phyloP scores from a whole-genome alignment of 2,797 vertebrate genomes.

The Babyrousa celebensis region DNA sequence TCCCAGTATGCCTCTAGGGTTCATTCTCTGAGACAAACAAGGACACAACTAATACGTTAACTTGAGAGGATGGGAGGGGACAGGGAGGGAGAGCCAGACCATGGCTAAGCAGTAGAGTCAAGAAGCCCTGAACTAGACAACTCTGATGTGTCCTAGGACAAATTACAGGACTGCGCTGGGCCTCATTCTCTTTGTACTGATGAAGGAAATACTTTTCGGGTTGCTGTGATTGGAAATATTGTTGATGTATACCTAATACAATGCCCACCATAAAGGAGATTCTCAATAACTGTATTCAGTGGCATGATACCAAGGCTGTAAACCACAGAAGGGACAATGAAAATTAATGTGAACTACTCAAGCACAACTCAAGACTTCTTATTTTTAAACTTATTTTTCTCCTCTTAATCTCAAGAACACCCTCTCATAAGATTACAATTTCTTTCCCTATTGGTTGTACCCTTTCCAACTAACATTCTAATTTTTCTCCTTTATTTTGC shows the following conservation, averaged over 20 bases:
- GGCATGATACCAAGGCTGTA: not conserved
- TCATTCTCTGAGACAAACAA: not conserved
- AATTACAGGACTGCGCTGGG: not conserved
- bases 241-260: not conserved
- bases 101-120: not conserved
- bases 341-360: slow-evolving; percentile 30
- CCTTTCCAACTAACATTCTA: not conserved
- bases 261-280: not conserved
- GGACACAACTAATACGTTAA: not conserved
- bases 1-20: not conserved
- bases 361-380: slow-evolving; percentile 51
- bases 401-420: slow-evolving; percentile 9
- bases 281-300: slow-evolving; percentile 56
- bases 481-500: not conserved
- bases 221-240: not conserved
- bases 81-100: not conserved
- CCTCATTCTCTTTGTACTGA: slow-evolving; percentile 4
- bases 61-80: not conserved
- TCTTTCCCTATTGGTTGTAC: not conserved
- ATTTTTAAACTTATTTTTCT: slow-evolving; percentile 44
- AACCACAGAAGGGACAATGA: slow-evolving; percentile 17
- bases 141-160: not conserved
- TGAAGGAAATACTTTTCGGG: slow-evolving; percentile 19
- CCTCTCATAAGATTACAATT: slow-evolving; percentile 16
- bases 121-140: not conserved